Evolutionary conservation across 2,113 vertebrate species (phyloP).

Genomic region (Passer domesticus): DNA sequence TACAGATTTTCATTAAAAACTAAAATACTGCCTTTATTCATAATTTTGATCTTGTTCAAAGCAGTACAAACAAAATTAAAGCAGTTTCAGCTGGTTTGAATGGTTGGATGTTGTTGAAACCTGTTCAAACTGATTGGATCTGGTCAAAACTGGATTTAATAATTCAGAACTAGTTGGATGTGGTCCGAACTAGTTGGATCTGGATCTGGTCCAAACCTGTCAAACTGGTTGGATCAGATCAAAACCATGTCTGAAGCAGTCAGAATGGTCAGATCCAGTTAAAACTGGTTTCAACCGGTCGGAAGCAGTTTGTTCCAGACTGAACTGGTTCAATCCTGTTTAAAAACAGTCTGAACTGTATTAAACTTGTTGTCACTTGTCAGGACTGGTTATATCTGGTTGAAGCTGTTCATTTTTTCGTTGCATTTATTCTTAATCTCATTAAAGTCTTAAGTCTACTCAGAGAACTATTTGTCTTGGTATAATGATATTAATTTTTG

Average conservation of each 20-base stretch:
- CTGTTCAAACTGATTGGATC: neutral
- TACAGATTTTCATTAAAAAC: neutral
- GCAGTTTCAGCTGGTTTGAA: neutral
- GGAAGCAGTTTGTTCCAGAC: neutral
- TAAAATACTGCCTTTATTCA: neutral
- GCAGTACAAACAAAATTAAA: neutral
- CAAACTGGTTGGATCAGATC: neutral
- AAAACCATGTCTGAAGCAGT: neutral
- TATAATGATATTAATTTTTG: neutral
- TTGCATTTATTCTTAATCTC: neutral
- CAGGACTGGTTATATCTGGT: fast-evolving
- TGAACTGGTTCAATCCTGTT: neutral
- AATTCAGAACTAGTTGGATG: neutral
- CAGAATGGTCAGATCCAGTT: neutral
- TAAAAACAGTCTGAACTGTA: fast-evolving
- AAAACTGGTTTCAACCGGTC: fast-evolving
- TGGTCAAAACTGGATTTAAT: neutral
- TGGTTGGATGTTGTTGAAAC: fast-evolving
- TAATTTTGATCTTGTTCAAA: neutral
- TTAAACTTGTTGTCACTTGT: neutral
- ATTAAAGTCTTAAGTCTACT: too few relatives aligned
- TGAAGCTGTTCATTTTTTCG: neutral
- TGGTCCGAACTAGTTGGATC: too few relatives aligned
- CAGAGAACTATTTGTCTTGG: neutral
- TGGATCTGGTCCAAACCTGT: too few relatives aligned